phyloP scores from a whole-genome alignment of 2,113 vertebrate genomes.

The Galeopterus variegatus region DNA sequence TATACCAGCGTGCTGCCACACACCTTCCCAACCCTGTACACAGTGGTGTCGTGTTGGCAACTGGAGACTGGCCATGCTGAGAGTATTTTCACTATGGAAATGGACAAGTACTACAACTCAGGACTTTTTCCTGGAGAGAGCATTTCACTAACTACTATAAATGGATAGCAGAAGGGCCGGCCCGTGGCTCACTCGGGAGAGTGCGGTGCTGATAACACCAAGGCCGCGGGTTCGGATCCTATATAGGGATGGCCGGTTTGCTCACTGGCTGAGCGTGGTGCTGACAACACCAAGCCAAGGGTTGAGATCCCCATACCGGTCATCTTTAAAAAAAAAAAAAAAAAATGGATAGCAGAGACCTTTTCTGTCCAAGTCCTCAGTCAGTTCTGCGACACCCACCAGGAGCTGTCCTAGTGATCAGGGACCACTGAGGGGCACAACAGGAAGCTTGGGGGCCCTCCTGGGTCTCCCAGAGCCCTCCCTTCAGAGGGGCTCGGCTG shows the following conservation, averaged over 20 bases:
- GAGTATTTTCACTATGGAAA: background rate
- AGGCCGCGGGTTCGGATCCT: no score
- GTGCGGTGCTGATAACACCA: no score
- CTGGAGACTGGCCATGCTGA: background rate
- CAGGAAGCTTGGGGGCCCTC: no score
- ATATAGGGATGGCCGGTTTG: no score
- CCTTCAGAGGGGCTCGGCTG: background rate
- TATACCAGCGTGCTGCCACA: background rate
- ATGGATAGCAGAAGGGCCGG: background rate
- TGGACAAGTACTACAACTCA: background rate
- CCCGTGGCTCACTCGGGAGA: no score
- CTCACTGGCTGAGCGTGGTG: no score
- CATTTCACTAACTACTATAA: no score
- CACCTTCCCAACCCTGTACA: rapidly evolving
- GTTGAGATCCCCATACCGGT: no score
- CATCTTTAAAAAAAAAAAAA: no score
- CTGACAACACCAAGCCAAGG: no score
- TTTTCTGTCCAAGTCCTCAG: background rate
- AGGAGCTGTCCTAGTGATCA: background rate
- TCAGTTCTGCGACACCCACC: background rate
- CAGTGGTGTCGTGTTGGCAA: rapidly evolving
- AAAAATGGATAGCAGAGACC: background rate
- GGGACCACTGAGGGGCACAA: background rate
- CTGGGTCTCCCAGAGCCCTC: background rate
- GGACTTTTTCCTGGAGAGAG: background rate